Evolutionary conservation across 2,888 invertebrate species (phyloP), one percentile per base, ranked within the genome.

Genomic region (Plagodis pulveraria): DNA sequence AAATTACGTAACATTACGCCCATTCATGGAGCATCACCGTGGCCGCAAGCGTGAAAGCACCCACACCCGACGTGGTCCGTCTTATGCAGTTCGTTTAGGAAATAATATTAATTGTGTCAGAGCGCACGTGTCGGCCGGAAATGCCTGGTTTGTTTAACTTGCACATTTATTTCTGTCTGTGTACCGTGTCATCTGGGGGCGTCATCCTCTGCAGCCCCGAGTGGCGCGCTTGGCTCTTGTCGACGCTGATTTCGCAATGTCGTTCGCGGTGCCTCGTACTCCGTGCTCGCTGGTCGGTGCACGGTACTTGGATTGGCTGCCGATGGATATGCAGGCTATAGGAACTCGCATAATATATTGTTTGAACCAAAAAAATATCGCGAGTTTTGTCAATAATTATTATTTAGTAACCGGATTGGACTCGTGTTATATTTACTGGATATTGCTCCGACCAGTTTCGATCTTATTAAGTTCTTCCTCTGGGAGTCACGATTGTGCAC

Each of bases 71-170:
- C 69, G 63, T 62, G 50, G 63, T 62, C 59, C 50, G 51, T 69
- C 66, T 69, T 66, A 67, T 67, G 68, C 71, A 69, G 45, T 70
- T 71, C 69, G 69, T 62, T 73, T 77, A 71, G 66, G 76, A 71
- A 70, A 69, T 76, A 70, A 77, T 77, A 81, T 83, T 71, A 81
- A 88, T 86, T 89, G 81, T 86, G 88, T 84, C 85, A 86, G 81
- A 72, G 69, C 73, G 75, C 78, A 84, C 80, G 81, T 84, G 84
- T 73, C 77, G 83, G 83, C 82, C 90, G 91, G 91, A 90, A 91
- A 90, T 86, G 81, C 86, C 84, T 70, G 81, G 81, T 87, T 88
- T 91, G 89, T 91, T 90, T 90, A 85, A 85, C 72, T 85, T 89
- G 87, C 89, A 82, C 76, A 89, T 85, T 91, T 92, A 92, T 92